These are phyloP conservation scores for Drosophila lutescens DNA, from an alignment of 2,888 invertebrate genomes.

Conservation along the genomic window DNA sequence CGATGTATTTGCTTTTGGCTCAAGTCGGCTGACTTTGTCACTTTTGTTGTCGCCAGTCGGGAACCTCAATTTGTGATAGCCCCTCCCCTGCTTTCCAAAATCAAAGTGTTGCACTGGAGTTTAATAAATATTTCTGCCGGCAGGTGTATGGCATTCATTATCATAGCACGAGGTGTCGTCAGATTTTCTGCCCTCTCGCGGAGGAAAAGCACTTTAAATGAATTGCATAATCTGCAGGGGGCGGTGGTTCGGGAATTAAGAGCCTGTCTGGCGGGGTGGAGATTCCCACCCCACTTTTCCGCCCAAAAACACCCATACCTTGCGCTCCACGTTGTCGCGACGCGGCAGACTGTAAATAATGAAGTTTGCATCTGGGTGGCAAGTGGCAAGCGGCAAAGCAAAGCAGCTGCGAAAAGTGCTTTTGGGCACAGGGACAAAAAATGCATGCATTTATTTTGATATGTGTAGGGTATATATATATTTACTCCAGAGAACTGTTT, in stretches of 20 bases:
- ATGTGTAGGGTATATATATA: constrained; percentile 39
- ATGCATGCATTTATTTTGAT: constrained; percentile 32
- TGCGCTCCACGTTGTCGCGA: constrained; percentile 56
- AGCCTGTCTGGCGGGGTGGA: constrained; percentile 28
- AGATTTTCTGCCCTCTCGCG: constrained; percentile 31
- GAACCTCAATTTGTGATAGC: constrained; percentile 37
- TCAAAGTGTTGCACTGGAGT: constrained; percentile 44
- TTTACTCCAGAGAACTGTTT: constrained; percentile 2
- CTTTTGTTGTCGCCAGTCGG: constrained; percentile 46
- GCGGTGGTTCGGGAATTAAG: constrained; percentile 34
- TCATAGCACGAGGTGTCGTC: constrained; percentile 3
- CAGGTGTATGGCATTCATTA: constrained; percentile 33
- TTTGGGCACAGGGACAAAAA: constrained; percentile 51
- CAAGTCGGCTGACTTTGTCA: constrained; percentile 48
- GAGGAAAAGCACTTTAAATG: constrained; percentile 66
- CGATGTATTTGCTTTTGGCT: constrained; percentile 48
- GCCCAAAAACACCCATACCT: constrained; percentile 2
- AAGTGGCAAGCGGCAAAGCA: constrained; percentile 21
- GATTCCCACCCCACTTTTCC: not conserved
- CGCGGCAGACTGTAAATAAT: constrained; percentile 81
- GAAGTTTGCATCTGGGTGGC: constrained; percentile 72
- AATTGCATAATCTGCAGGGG: constrained; percentile 75
- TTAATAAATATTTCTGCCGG: constrained; percentile 8
- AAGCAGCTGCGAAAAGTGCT: constrained; percentile 51
- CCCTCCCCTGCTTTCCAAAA: no score